phyloP scores from a whole-genome alignment of 1,140 invertebrate genomes.

The Drosophila santomea region DNA sequence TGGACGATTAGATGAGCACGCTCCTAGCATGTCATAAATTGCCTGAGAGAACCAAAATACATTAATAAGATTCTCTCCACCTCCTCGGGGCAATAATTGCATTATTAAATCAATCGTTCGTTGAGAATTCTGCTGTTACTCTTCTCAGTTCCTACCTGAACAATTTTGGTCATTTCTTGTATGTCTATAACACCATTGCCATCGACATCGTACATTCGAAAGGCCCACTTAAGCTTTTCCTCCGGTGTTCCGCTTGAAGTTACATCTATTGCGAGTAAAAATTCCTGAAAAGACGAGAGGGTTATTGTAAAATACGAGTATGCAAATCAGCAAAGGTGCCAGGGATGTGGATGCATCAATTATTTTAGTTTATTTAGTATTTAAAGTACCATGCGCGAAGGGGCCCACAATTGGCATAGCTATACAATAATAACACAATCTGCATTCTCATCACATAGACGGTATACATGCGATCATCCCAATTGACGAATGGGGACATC shows the following conservation, averaged over 20 bases:
- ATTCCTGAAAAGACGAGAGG: slow-evolving; percentile 89
- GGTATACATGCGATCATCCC: slow-evolving; percentile 22
- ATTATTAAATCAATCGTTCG: no score
- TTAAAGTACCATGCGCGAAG: slow-evolving; percentile 26
- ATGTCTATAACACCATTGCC: slow-evolving; percentile 99
- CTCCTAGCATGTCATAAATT: slow-evolving; percentile 99
- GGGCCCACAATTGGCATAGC: slow-evolving; percentile 16
- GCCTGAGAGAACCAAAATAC: slow-evolving; percentile 88
- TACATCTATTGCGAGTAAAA: slow-evolving; percentile 98
- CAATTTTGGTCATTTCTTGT: slow-evolving; percentile 97
- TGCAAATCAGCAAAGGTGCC: background rate
- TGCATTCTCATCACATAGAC: slow-evolving; percentile 40
- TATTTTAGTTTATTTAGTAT: slow-evolving; percentile 18
- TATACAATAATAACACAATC: slow-evolving; percentile 41
- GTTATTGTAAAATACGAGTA: background rate
- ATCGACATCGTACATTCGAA: slow-evolving; percentile 99
- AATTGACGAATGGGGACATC: slow-evolving; percentile 8
- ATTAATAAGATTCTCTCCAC: background rate
- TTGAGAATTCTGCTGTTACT: background rate
- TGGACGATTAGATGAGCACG: slow-evolving; percentile 96
- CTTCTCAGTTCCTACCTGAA: slow-evolving; percentile 88
- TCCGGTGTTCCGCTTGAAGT: slow-evolving; percentile 98
- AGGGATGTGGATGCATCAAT: background rate
- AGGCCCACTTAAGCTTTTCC: slow-evolving; percentile 99
- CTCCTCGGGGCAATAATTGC: no score